These are phyloP conservation scores for Gobio occitaniae DNA, from an alignment of 2,797 vertebrate genomes.

Conservation along the genomic window DNA sequence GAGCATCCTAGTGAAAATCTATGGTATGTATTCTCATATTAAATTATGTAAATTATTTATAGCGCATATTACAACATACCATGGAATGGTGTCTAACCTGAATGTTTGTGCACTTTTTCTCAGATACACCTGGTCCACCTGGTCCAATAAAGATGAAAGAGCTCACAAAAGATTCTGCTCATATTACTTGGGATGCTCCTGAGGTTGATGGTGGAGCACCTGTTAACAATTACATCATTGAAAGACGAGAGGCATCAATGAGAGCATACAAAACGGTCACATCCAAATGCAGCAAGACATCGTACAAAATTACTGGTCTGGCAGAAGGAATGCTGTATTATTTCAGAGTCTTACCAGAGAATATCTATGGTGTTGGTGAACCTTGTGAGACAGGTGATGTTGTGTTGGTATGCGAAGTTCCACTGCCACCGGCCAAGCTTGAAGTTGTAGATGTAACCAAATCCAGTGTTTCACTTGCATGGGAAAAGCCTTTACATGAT, in stretches of 20 bases:
- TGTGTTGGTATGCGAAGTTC: constrained; percentile 93
- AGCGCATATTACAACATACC: background rate
- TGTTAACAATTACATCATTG: constrained; percentile 95
- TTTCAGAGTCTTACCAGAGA: constrained; percentile 96
- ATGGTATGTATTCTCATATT: constrained; percentile 81
- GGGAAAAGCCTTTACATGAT: constrained; percentile 97
- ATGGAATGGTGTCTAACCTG: background rate
- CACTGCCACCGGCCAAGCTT: constrained; percentile 88
- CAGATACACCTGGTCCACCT: constrained; percentile 96
- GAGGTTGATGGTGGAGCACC: constrained; percentile 94
- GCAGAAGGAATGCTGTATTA: constrained; percentile 96
- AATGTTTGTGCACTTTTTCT: constrained; percentile 46
- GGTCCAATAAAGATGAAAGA: constrained; percentile 92
- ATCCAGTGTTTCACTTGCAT: constrained; percentile 88
- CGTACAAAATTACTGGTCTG: constrained; percentile 90
- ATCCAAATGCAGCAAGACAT: constrained; percentile 94
- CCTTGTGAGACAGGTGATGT: constrained; percentile 90
- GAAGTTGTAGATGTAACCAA: constrained; percentile 94
- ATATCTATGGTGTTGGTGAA: constrained; percentile 97
- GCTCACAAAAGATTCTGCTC: constrained; percentile 89
- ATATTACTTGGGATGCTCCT: constrained; percentile 94
- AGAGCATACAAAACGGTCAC: constrained; percentile 98
- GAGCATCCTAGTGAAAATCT: constrained; percentile 94
- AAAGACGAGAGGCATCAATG: constrained; percentile 97
- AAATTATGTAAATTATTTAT: background rate